Evolutionary conservation across 2,888 invertebrate genomes (phyloP).

Genomic region (Erebia ligea): DNA sequence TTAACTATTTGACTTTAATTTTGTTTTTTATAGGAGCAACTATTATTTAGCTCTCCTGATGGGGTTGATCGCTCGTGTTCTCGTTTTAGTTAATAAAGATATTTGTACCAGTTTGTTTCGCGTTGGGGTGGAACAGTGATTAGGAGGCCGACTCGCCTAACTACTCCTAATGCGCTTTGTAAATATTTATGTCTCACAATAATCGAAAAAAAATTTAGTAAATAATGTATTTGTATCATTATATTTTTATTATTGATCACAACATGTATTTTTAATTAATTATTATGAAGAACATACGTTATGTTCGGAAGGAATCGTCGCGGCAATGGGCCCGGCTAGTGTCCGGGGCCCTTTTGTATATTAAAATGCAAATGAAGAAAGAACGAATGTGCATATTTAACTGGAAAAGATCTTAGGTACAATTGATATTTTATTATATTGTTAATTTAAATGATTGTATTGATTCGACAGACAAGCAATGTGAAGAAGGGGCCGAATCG

Average conservation of each 20-base stretch:
- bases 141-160: constrained; percentile 74
- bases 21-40: constrained; percentile 70
- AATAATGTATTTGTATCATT: constrained; percentile 83
- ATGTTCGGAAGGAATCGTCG: constrained; percentile 53
- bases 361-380: constrained; percentile 67
- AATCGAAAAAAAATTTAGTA: constrained; percentile 76
- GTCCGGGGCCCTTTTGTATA: constrained; percentile 64
- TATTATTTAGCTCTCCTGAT: constrained; percentile 73
- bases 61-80: constrained; percentile 62
- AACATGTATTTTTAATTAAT: constrained; percentile 73
- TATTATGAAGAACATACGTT: constrained; percentile 58
- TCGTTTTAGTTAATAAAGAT: constrained; percentile 80
- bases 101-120: constrained; percentile 53
- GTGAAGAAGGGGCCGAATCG: constrained; percentile 66
- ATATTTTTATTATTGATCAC: constrained; percentile 83
- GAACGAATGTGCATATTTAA: constrained; percentile 76
- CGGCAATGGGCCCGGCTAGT: constrained; percentile 19
- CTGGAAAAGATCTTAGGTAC: constrained; percentile 82
- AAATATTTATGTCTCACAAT: constrained; percentile 83
- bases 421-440: constrained; percentile 83
- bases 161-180: constrained; percentile 77
- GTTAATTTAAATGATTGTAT: constrained; percentile 81
- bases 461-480: constrained; percentile 81
- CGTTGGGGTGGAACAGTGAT: constrained; percentile 45
- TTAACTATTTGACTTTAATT: constrained; percentile 73